Conservation (phyloP, 2,797 vertebrate genomes). For the Sciurus carolinensis region DNA sequence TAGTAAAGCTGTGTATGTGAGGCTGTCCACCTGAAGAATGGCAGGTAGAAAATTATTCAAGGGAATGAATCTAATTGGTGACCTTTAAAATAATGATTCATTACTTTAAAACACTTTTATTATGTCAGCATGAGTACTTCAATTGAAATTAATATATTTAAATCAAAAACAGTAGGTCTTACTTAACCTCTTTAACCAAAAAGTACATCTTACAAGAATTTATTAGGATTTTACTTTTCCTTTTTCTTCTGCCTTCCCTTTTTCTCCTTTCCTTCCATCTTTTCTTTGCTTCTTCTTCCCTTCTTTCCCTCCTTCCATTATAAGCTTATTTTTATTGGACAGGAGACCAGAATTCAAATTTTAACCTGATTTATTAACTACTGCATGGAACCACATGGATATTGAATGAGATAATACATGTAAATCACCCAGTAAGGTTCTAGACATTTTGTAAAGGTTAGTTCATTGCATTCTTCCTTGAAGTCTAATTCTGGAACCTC, state of each 20-base stretch:
- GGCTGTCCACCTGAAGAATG: conserved; percentile 74
- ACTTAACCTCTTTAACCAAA: conserved; percentile 79
- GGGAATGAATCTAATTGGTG: conserved; percentile 81
- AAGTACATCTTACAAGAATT: conserved; percentile 54
- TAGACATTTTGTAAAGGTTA: conserved; percentile 10
- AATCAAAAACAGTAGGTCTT: conserved; percentile 83
- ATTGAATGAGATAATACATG: background rate
- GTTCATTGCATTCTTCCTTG: conserved; percentile 14
- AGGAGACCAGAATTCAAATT: background rate
- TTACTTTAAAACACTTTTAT: conserved; percentile 83
- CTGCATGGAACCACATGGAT: background rate
- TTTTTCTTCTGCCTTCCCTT: background rate
- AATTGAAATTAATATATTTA: conserved; percentile 85
- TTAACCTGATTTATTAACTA: background rate
- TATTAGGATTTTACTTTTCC: conserved; percentile 1
- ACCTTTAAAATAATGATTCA: conserved; percentile 85
- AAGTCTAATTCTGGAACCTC: background rate
- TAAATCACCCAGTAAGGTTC: background rate
- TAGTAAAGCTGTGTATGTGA: background rate
- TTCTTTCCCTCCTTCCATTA: background rate
- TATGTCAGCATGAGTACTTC: conserved; percentile 80
- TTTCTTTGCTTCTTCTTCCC: background rate
- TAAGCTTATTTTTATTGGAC: background rate
- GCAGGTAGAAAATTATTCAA: conserved; percentile 81
- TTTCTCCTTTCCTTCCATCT: background rate